Conservation (phyloP, 2,888 invertebrate species). For the Conistra vaccinii region DNA sequence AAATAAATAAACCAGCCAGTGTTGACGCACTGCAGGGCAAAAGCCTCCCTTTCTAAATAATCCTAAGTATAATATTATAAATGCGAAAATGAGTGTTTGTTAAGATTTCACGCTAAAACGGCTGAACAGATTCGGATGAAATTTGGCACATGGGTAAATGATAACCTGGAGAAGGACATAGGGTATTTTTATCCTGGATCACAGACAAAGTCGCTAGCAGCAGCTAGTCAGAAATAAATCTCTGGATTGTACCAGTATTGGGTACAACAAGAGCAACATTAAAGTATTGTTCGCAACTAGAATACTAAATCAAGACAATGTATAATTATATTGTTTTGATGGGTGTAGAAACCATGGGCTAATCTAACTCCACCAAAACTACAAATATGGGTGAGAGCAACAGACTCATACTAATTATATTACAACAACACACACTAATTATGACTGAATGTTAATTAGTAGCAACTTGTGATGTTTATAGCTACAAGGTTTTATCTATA, state of each 20-base stretch:
- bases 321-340: background rate
- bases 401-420: slow-evolving; percentile 32
- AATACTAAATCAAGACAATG: background rate
- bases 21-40: background rate
- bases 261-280: background rate
- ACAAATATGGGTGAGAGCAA: background rate
- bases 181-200: too few species aligned
- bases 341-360: background rate
- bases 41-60: background rate
- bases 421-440: slow-evolving; percentile 29
- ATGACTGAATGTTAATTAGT: slow-evolving; percentile 34
- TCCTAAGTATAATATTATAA: too few species aligned
- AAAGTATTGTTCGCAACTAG: background rate
- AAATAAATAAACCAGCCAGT: background rate
- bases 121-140: too few species aligned
- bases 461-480: slow-evolving; percentile 20
- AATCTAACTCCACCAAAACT: background rate
- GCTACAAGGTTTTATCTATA: slow-evolving; percentile 28
- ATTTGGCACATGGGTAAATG: too few species aligned
- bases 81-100: too few species aligned
- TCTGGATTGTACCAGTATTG: background rate
- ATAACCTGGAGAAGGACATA: too few species aligned
- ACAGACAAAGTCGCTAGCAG: too few species aligned
- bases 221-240: background rate
- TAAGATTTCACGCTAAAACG: too few species aligned